Base-by-base conservation (phyloP, 53 echinoderm and acorn worm species). In the Actinopyga echinites region DNA sequence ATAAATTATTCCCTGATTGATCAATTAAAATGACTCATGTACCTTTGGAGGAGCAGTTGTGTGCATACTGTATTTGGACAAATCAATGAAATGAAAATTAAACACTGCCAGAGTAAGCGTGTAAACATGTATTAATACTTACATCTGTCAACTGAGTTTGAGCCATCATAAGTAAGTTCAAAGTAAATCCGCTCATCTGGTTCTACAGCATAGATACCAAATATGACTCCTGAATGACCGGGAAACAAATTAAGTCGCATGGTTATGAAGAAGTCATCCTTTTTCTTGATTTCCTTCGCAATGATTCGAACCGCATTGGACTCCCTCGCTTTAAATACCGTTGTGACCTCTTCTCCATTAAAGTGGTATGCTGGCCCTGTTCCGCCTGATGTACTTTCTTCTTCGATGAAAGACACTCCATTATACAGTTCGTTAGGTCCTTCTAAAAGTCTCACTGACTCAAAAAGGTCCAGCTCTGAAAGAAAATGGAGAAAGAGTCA, bases 121-220 rank as follows among this genome's bases (percentile, higher is more conserved):
- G 8, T 9, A 20, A 22, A 20, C 29, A 66, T 33, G 29, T 24
- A 33, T 4, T 49, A n/a, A 32, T 28, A 54, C 78, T 78, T 12
- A 78, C 78, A 56, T 78, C 31, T 78, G 45, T 78, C 55, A 25
- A 33, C 52, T 13, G 57, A 3, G 17, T 1, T 15, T 26, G 57
- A 78, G 24, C 78, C 78, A 78, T 80, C 81, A 56, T 80, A 80
- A 29, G 61, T 45, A 9, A 80, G 36, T 29, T 80, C 81, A 80
- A 80, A 62, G 44, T 80, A 80, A 12, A 38, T 40, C 30, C 60
- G 37, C 36, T 80, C 62, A 0, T 69, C 69, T 11, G 60, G 13
- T 31, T 59, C 37, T n/a, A 33, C 37, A 17, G 58, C 25, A 22
- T 80, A 80, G 24, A 80, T 80, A 42, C 81, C 81, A 40, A 80